Evolutionary conservation across 2,888 invertebrate genomes (phyloP).

Genomic region (Pomacea canaliculata): DNA sequence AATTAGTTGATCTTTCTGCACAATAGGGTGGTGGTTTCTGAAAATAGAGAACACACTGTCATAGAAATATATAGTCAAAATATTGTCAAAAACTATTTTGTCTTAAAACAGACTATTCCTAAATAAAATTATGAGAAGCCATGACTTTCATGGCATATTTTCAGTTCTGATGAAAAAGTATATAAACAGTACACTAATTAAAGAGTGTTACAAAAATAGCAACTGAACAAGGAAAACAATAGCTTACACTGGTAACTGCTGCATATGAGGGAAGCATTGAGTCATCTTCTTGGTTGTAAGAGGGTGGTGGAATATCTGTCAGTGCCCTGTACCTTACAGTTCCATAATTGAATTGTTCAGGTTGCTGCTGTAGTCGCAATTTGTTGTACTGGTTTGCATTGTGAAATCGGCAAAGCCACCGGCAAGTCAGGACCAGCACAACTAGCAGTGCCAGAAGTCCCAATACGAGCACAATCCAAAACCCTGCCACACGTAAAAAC

Average conservation of each 20-base stretch:
- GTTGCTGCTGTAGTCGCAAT: slow-evolving; percentile 3
- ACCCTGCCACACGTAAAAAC: slow-evolving; percentile 4
- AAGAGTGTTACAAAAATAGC: too few relatives aligned
- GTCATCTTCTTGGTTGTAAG: background rate
- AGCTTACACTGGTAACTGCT: slow-evolving; percentile 12
- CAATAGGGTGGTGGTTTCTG: slow-evolving; percentile 5
- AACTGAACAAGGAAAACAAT: background rate
- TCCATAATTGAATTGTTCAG: background rate
- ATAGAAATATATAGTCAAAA: background rate
- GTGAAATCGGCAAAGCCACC: slow-evolving; percentile 8
- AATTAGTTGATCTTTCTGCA: background rate
- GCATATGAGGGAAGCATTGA: slow-evolving; percentile 11
- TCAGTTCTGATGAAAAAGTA: too few relatives aligned
- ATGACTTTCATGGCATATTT: too few relatives aligned
- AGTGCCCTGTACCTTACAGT: background rate
- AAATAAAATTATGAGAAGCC: too few relatives aligned
- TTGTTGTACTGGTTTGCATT: slow-evolving; percentile 20
- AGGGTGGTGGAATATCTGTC: background rate
- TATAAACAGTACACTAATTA: too few relatives aligned
- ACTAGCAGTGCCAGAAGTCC: background rate
- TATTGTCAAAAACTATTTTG: too few relatives aligned
- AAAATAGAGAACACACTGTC: background rate
- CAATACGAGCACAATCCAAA: slow-evolving; percentile 11
- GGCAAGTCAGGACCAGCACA: slow-evolving; percentile 2
- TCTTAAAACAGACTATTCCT: too few relatives aligned